These are phyloP conservation scores for Terebella lapidaria DNA, from an alignment of 2,888 invertebrate species.

Conservation along the genomic window DNA sequence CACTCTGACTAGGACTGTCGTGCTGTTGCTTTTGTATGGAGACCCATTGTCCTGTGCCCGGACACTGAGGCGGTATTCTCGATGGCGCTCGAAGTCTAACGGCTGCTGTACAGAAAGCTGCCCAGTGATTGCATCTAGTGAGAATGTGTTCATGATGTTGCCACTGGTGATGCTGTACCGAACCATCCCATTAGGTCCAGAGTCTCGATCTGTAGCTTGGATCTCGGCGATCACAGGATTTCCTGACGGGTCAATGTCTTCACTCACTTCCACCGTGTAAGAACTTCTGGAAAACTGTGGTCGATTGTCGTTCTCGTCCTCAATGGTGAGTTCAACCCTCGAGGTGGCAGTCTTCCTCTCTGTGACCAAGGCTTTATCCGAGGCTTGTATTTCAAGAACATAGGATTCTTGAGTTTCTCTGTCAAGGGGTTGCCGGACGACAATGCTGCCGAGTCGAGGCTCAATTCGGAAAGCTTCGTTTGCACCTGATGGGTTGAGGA, in stretches of 20 bases:
- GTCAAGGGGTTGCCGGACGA: conserved; percentile 75
- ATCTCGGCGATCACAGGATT: conserved; percentile 79
- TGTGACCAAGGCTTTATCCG: conserved; percentile 68
- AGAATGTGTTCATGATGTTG: conserved; percentile 87
- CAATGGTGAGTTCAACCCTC: conserved; percentile 87
- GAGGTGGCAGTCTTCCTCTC: conserved; percentile 77
- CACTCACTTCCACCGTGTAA: conserved; percentile 75
- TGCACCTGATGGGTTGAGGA: conserved; percentile 63
- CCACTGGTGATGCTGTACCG: conserved; percentile 93
- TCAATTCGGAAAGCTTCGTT: conserved; percentile 81
- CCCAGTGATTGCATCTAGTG: conserved; percentile 88
- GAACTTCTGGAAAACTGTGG: conserved; percentile 81
- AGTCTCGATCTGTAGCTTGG: conserved; percentile 85
- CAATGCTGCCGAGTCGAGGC: conserved; percentile 73
- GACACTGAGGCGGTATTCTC: conserved; percentile 76
- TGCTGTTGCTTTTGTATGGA: conserved; percentile 89
- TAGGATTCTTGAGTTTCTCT: conserved; percentile 83
- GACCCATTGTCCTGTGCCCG: conserved; percentile 88
- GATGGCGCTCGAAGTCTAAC: conserved; percentile 76
- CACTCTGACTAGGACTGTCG: conserved; percentile 85
- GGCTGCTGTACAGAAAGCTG: conserved; percentile 76
- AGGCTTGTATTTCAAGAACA: conserved; percentile 76
- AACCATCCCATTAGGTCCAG: conserved; percentile 86
- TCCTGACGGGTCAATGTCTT: conserved; percentile 79
- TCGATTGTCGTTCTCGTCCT: conserved; percentile 94